Evolutionary conservation across 2,113 vertebrate genomes (phyloP), one percentile per base, ranked within the genome.

Genomic region (Oreochromis aureus): DNA sequence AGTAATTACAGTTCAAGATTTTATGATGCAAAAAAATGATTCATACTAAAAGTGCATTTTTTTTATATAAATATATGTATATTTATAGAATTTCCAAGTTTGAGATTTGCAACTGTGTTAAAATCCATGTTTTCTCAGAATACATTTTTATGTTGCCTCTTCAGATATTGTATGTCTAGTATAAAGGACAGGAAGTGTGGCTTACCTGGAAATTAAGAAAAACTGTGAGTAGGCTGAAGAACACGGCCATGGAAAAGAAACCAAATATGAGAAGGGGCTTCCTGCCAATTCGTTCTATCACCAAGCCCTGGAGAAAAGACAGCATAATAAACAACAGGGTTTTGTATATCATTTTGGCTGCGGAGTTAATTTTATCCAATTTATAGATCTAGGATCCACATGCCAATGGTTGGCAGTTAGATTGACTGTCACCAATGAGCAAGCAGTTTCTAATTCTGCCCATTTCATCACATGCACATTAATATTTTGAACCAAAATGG

Each of bases 201-300:
- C 79, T 93, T 91, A 99, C 99, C 98, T 99, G 98, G 34, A 99
- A 95, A 16, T 96, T 97, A 87, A 99, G 96, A 2, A 97, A 98
- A 54, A 97, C 41, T 0, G 98, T 99, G 86, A 99, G 97, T 1
- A 97, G 94, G 55, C 96, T 93, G 1, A 98, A 99, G 95, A 97
- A 99, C 83, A 97, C 4, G 0, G 97, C 48, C 99, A 99, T 99
- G 61, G 98, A 88, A 12, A 95, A 94, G 69, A 99, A 99, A 10
- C 98, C 98, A 2, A 98, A 98, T 1, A 98, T 98, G 84, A 99
- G 96, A 6, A 99, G 97, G 5, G 97, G 96, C 24, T 96, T 97
- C 53, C 98, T 96, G 6, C 98, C 98, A 0, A 98, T 94, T 1
- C 94, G 95, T 78, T 99, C 98, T 4, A 99, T 97, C 51, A 98